These are phyloP conservation scores for Rhinichthys klamathensis DNA, from an alignment of 2,113 vertebrate species.

Conservation along the genomic window DNA sequence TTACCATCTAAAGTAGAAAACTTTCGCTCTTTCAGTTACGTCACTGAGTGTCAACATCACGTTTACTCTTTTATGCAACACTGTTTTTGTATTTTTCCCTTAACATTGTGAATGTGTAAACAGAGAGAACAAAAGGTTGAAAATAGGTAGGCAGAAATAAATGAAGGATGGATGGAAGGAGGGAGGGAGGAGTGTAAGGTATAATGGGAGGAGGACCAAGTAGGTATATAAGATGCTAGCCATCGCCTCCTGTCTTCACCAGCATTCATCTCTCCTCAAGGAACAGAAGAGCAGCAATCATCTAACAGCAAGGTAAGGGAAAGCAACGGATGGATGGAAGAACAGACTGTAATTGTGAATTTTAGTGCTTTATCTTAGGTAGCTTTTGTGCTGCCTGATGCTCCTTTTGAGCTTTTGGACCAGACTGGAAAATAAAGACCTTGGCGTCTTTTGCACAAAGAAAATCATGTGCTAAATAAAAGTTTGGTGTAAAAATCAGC, in stretches of 20 bases:
- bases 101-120: constrained; percentile 42
- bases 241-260: constrained; percentile 10
- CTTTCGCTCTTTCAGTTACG: constrained; percentile 5
- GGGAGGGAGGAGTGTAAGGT: constrained; percentile 47
- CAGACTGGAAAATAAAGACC: neutral
- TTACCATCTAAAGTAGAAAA: neutral
- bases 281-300: constrained; percentile 27
- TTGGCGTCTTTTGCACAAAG: neutral
- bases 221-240: constrained; percentile 56
- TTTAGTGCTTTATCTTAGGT: neutral
- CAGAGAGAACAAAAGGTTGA: constrained; percentile 3
- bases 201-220: constrained; percentile 64
- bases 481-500: neutral
- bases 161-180: constrained; percentile 26
- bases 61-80: neutral
- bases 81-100: neutral
- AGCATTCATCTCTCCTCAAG: constrained; percentile 31
- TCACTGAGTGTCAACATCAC: neutral
- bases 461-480: neutral
- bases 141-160: constrained; percentile 35
- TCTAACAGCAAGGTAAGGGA: constrained; percentile 55
- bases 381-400: neutral
- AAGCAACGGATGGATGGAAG: neutral
- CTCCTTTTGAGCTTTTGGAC: neutral
- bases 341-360: neutral